Base-by-base conservation (phyloP, 2,888 invertebrate genomes). In the Xanthia togata region DNA sequence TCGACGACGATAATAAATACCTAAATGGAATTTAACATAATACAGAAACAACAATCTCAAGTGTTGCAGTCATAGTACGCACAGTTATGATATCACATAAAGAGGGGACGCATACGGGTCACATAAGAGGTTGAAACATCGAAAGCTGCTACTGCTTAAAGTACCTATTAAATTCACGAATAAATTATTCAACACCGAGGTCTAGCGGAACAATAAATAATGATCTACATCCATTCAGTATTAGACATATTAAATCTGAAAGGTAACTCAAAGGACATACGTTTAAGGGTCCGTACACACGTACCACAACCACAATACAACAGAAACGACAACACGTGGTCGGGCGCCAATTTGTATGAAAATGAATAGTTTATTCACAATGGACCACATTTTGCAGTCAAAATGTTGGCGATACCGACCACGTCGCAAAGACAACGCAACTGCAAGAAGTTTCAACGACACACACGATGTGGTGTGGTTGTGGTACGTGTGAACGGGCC, bases 1-100 rank as follows among this genome's bases (percentile, higher is more conserved):
- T 86, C n/a, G 97, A 93, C 88, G 97, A 97, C 65, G 98, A 97
- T 90, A 98, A 97, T 92, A 99, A 96, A 94, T 98, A 98, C 94
- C 98, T 98, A 87, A 35, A 82, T 79, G 80, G 84, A 85, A 86
- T 87, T 75, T 68, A 81, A 88, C 75, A 84, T 64, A 79, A 77
- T 82, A 88, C 81, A 86, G 69, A 72, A 73, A 84, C 63, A 79
- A 79, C 76, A 73, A 76, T 84, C 70, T 70, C n/a, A 80, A 59
- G 50, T 70, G 35, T 67, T 72, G 71, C 60, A 70, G 31, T 79
- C 59, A 67, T 35, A 64, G 71, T 67, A 64, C 59, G 62, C 9
- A 60, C 38, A 72, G n/a, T 26, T 47, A 76, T 76, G 14, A 59
- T 60, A 57, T 50, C 12, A 69, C 70, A 72, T 26, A 31, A 35